Percentiles rank a stretch among this genome's conserved stretches.
Evolutionary conservation across 2,113 vertebrate genomes (phyloP).

Genomic region (Dascyllus trimaculatus): DNA sequence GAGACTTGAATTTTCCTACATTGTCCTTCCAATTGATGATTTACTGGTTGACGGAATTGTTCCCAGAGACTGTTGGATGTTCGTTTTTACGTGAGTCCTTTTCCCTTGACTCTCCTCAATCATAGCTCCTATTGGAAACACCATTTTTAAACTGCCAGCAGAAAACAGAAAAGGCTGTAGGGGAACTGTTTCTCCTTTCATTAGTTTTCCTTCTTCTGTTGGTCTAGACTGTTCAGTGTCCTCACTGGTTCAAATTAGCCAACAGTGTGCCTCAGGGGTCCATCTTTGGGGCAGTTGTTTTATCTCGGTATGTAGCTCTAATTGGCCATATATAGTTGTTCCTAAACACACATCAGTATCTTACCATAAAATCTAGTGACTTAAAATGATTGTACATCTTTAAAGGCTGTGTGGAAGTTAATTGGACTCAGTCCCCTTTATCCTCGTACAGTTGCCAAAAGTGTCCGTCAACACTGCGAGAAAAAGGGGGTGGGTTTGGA

Average conservation of each 20-base stretch:
- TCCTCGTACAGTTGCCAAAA: neutral
- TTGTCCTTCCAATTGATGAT: neutral
- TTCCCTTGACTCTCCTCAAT: slow-evolving; percentile 45
- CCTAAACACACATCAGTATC: slow-evolving; percentile 25
- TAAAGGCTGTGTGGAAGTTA: neutral
- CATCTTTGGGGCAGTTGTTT: slow-evolving; percentile 41
- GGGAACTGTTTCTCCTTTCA: slow-evolving; percentile 37
- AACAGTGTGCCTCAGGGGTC: slow-evolving; percentile 44
- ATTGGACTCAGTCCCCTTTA: slow-evolving; percentile 9
- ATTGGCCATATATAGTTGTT: slow-evolving; percentile 38
- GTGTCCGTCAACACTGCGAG: neutral
- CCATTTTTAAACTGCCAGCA: slow-evolving; percentile 23
- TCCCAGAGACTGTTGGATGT: slow-evolving; percentile 26
- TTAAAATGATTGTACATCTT: slow-evolving; percentile 8
- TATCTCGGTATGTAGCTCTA: slow-evolving; percentile 26
- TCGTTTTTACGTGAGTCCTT: slow-evolving; percentile 25
- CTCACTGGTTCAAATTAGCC: slow-evolving; percentile 31
- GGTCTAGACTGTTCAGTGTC: slow-evolving; percentile 20
- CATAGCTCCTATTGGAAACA: slow-evolving; percentile 28
- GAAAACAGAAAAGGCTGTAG: slow-evolving; percentile 38
- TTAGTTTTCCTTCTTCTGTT: slow-evolving; percentile 22
- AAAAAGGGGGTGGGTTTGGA: too few species aligned
- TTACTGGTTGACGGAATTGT: slow-evolving; percentile 29
- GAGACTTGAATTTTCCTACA: neutral
- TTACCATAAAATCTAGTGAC: slow-evolving; percentile 15